These are phyloP conservation scores for Himalopsyche anomala DNA, from an alignment of 2,888 invertebrate genomes.

Conservation along the genomic window DNA sequence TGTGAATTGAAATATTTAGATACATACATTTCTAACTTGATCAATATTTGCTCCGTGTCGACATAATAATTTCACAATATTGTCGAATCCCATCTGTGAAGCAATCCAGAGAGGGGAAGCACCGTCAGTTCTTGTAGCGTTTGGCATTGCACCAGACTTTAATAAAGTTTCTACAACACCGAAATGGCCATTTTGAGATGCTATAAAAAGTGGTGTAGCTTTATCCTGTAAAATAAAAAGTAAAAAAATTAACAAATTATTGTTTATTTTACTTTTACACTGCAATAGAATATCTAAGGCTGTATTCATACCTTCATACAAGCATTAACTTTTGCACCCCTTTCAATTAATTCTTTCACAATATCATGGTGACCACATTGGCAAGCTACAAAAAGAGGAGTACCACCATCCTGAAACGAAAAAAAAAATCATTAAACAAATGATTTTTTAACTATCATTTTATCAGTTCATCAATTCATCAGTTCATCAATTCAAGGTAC, in stretches of 20 bases:
- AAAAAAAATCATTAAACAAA: too few relatives aligned
- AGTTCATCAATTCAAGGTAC: too few relatives aligned
- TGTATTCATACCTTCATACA: conserved; percentile 84
- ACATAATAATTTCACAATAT: conserved; percentile 86
- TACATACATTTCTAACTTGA: conserved; percentile 83
- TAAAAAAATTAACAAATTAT: not conserved
- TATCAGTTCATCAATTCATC: too few relatives aligned
- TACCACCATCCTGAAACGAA: conserved; percentile 91
- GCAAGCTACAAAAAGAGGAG: conserved; percentile 93
- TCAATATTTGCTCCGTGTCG: conserved; percentile 88
- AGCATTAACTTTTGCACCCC: conserved; percentile 88
- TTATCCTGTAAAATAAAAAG: conserved; percentile 82
- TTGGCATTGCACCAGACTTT: conserved; percentile 83
- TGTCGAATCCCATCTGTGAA: conserved; percentile 95
- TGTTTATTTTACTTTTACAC: too few relatives aligned
- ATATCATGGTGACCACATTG: conserved; percentile 94
- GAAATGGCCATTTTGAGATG: conserved; percentile 95
- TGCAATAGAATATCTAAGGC: too few relatives aligned
- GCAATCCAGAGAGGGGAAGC: conserved; percentile 96
- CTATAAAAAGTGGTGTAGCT: conserved; percentile 93
- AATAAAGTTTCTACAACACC: conserved; percentile 86
- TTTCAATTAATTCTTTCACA: conserved; percentile 88
- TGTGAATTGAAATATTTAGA: not conserved
- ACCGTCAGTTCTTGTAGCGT: conserved; percentile 87
- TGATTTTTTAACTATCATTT: too few relatives aligned